Percentiles rank a stretch among this genome's conserved stretches.
These are phyloP conservation scores for Podarcis cretensis DNA, from an alignment of 2,113 vertebrate genomes.

Conservation along the genomic window DNA sequence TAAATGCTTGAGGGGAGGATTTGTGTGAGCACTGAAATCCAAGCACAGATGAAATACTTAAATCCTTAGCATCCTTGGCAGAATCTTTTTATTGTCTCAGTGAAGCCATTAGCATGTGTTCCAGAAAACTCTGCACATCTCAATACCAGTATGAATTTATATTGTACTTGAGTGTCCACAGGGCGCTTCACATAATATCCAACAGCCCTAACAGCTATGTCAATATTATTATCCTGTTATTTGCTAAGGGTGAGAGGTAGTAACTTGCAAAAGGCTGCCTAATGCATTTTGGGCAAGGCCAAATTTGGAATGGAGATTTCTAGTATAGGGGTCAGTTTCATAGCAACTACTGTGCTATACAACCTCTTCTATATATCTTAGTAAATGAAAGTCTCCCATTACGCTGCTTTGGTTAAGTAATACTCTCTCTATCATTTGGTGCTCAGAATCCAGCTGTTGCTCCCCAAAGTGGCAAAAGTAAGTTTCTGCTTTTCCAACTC, in stretches of 20 bases:
- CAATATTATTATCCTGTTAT: neutral
- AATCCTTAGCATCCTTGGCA: neutral
- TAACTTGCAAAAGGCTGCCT: neutral
- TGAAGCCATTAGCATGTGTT: neutral
- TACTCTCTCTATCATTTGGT: neutral
- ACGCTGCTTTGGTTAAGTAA: neutral
- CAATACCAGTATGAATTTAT: neutral
- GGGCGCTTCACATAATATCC: neutral
- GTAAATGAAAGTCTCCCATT: too few relatives aligned
- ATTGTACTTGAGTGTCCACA: neutral
- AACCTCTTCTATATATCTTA: too few relatives aligned
- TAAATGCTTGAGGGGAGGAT: slow-evolving; percentile 33
- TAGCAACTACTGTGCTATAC: too few relatives aligned
- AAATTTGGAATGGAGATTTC: too few relatives aligned
- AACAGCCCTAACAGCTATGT: neutral
- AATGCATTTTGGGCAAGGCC: too few relatives aligned
- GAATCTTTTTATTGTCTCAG: slow-evolving; percentile 8
- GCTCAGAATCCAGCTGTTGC: neutral
- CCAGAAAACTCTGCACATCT: neutral
- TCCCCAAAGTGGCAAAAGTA: neutral
- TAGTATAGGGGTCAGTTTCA: too few relatives aligned
- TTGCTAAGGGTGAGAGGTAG: neutral
- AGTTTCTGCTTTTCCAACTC: neutral
- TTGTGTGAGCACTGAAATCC: slow-evolving; percentile 12
- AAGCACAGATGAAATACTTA: slow-evolving; percentile 2